Conservation (phyloP, 2,113 vertebrate species). For the Anas platyrhynchos region DNA sequence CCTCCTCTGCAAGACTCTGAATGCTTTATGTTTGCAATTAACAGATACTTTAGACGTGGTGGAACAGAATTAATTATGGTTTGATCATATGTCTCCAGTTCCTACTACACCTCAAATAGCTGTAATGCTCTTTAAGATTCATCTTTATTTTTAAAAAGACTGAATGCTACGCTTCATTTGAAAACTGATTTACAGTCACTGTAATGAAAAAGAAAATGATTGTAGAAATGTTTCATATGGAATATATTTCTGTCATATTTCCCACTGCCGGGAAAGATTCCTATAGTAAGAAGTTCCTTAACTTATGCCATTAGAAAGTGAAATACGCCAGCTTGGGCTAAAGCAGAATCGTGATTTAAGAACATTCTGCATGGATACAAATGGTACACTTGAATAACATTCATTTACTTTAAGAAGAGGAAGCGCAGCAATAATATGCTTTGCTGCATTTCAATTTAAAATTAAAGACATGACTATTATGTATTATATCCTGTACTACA, state of each 20-base stretch:
- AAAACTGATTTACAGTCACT: constrained; percentile 20
- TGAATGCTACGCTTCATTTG: background rate
- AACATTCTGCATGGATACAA: background rate
- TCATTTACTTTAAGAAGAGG: constrained; percentile 76
- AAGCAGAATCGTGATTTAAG: background rate
- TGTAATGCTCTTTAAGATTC: background rate
- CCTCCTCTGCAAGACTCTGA: background rate
- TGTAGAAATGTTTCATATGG: background rate
- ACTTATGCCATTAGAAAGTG: background rate
- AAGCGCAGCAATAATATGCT: constrained; percentile 73
- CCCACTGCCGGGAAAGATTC: background rate
- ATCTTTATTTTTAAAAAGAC: constrained; percentile 15
- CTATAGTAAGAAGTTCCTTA: background rate
- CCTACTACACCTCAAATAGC: background rate
- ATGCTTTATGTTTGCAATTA: background rate
- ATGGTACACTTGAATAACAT: constrained; percentile 53
- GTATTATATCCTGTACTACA: constrained; percentile 68
- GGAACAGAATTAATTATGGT: background rate
- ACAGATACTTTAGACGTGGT: background rate
- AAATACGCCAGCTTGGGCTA: background rate
- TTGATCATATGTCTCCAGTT: background rate
- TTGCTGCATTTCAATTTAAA: constrained; percentile 80
- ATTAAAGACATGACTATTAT: constrained; percentile 77
- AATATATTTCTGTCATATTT: constrained; percentile 19
- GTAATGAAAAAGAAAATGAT: background rate